phyloP scores from a whole-genome alignment of 92 coral and sea anemone genomes.

The Bergia puertoricense region DNA sequence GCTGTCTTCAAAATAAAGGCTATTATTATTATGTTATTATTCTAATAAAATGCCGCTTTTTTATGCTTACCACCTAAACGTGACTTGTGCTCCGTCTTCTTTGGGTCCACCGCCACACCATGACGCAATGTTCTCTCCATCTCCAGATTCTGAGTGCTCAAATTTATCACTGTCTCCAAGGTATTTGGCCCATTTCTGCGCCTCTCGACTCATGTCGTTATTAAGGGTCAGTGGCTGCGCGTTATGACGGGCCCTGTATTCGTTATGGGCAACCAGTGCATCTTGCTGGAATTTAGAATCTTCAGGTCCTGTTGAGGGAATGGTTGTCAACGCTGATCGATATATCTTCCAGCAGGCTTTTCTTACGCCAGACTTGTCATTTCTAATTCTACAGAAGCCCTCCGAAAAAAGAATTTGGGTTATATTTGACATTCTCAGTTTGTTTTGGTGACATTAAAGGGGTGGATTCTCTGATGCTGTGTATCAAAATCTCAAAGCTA shows the following conservation, averaged over 20 bases:
- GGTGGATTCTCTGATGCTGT: too few species aligned
- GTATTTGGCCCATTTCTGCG: slow-evolving; percentile 67
- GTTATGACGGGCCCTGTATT: slow-evolving; percentile 65
- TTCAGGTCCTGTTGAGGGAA: neutral
- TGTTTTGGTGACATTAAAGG: too few species aligned
- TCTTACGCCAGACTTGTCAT: too few species aligned
- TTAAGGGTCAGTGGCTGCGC: slow-evolving; percentile 67
- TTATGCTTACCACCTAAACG: slow-evolving; percentile 70
- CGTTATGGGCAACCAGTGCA: slow-evolving; percentile 67
- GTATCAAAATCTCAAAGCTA: too few species aligned
- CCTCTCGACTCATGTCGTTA: slow-evolving; percentile 62
- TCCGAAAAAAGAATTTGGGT: too few species aligned
- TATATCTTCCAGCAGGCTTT: neutral
- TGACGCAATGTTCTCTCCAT: slow-evolving; percentile 80
- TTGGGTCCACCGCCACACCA: slow-evolving; percentile 54
- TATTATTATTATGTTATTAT: too few species aligned
- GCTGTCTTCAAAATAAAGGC: too few species aligned
- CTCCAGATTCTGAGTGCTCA: slow-evolving; percentile 58
- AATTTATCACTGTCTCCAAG: slow-evolving; percentile 53
- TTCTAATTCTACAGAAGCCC: too few species aligned
- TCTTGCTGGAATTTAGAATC: neutral
- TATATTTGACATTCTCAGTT: too few species aligned
- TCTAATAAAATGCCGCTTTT: too few species aligned
- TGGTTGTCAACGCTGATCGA: neutral
- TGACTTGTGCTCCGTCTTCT: slow-evolving; percentile 57